These are phyloP conservation scores for Danio aesculapii DNA, from an alignment of 2,797 vertebrate genomes.

Conservation along the genomic window DNA sequence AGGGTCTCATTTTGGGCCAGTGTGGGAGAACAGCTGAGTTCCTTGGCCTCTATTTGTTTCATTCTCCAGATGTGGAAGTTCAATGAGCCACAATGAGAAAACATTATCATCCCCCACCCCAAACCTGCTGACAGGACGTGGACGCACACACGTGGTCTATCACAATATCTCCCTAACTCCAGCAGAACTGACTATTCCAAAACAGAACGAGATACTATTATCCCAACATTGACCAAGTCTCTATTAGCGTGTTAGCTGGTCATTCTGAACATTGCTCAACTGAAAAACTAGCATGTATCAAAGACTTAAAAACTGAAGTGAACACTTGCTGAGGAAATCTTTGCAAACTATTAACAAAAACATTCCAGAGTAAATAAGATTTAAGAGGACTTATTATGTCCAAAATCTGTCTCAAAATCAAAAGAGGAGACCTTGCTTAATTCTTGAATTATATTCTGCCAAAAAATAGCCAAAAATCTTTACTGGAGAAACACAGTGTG, in stretches of 20 bases:
- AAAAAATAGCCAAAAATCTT: not conserved
- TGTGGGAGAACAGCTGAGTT: constrained; percentile 84
- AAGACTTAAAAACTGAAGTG: not conserved
- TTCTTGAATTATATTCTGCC: constrained; percentile 54
- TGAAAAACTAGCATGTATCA: not conserved
- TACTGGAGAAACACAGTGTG: constrained; percentile 6
- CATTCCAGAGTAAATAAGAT: constrained; percentile 57
- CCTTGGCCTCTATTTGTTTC: constrained; percentile 71
- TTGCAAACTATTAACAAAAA: constrained; percentile 70
- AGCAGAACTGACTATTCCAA: not conserved
- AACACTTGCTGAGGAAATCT: constrained; percentile 48
- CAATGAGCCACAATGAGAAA: constrained; percentile 75
- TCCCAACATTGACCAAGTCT: not conserved
- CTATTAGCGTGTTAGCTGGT: not conserved
- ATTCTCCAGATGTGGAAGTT: constrained; percentile 81
- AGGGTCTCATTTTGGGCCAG: constrained; percentile 60
- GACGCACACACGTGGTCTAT: not conserved
- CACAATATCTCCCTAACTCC: not conserved
- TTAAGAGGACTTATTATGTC: constrained; percentile 59
- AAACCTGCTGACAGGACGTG: constrained; percentile 36
- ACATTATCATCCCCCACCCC: constrained; percentile 59
- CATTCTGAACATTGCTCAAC: not conserved
- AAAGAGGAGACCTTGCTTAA: constrained; percentile 46
- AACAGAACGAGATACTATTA: not conserved
- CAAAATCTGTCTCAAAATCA: constrained; percentile 51